Evolutionary conservation across 2,888 invertebrate species (phyloP).

Genomic region (Notodonta ziczac): DNA sequence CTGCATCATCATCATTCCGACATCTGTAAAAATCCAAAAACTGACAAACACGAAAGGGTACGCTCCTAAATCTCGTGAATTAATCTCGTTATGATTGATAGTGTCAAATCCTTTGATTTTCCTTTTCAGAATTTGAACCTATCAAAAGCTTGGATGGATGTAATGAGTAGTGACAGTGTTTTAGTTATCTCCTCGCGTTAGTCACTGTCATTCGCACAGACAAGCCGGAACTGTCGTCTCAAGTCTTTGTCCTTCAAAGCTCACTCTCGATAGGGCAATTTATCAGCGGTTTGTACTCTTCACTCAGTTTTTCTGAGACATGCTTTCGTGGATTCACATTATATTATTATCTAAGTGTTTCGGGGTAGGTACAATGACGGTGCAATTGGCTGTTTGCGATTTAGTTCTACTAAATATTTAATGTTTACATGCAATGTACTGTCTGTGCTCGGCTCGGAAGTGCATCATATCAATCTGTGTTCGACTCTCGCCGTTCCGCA

Average conservation of each 20-base stretch:
- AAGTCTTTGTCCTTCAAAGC: slow-evolving; percentile 77
- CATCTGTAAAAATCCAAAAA: slow-evolving; percentile 93
- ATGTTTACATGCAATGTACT: slow-evolving; percentile 75
- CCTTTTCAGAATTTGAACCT: slow-evolving; percentile 57
- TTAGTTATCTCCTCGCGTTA: slow-evolving; percentile 67
- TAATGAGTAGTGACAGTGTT: slow-evolving; percentile 67
- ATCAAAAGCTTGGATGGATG: slow-evolving; percentile 66
- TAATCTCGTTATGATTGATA: slow-evolving; percentile 53
- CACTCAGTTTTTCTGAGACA: slow-evolving; percentile 81
- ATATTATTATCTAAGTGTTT: slow-evolving; percentile 72
- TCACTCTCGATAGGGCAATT: slow-evolving; percentile 65
- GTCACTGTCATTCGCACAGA: slow-evolving; percentile 78
- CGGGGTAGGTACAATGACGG: slow-evolving; percentile 68
- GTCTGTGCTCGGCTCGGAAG: slow-evolving; percentile 77
- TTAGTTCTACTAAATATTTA: slow-evolving; percentile 72
- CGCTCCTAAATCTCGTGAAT: slow-evolving; percentile 57
- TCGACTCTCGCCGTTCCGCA: slow-evolving; percentile 51
- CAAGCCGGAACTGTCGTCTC: slow-evolving; percentile 77
- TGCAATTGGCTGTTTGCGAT: slow-evolving; percentile 78
- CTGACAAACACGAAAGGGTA: slow-evolving; percentile 77
- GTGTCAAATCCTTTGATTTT: slow-evolving; percentile 52
- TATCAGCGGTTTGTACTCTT: slow-evolving; percentile 65
- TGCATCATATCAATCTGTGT: slow-evolving; percentile 79
- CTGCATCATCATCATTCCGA: slow-evolving; percentile 99
- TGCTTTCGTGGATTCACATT: slow-evolving; percentile 80